Evolutionary conservation across 92 coral and sea anemone genomes (phyloP), one percentile per base, ranked within the genome.

Genomic region (Heliopora coerulea): DNA sequence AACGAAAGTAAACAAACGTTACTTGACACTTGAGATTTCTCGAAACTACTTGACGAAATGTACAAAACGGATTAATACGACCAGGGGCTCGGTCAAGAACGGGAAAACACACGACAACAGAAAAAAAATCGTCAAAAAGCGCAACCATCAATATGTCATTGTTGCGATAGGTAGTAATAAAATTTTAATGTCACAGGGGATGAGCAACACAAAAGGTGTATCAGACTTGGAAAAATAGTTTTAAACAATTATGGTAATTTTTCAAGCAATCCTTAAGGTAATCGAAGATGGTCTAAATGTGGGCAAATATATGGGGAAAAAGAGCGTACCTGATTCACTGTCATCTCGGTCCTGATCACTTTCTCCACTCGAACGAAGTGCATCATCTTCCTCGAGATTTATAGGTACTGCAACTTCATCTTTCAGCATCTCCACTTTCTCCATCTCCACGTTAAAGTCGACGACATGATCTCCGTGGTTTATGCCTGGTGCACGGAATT

Each of bases 321-420:
- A 59, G n/a, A 79, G 76, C 86, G 64, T 82, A 95, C 99, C 99
- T 49, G 99, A 95, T 67, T 95, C 99, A 68, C 88, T 85, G 23
- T 90, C 96, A 14, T 82, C 88, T 8, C 88, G 69, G 70, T 90
- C 96, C 33, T 88, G 68, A 58, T 85, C 97, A 75, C 85, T 73
- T 49, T 85, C 92, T 37, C 86, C 67, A 58, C 78, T 68, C 29
- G 57, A 46, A 14, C 11, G 61, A 23, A 4, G 3, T 1, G 12
- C 8, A 23, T 56, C 61, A 15, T 58, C 77, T 32, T 70, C 77
- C 6, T 52, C 63, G 8, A 29, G 34, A 23, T 44, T 59, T 3
- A 2, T 29, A 15, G 57, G 21, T 19, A 13, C 32, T 0, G 59
- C 14, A 15, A 52, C 35, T 13, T 70, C 77, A 25, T 52, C 2